Evolutionary conservation across 2,113 vertebrate species (phyloP).

Genomic region (Hyaena hyaena): DNA sequence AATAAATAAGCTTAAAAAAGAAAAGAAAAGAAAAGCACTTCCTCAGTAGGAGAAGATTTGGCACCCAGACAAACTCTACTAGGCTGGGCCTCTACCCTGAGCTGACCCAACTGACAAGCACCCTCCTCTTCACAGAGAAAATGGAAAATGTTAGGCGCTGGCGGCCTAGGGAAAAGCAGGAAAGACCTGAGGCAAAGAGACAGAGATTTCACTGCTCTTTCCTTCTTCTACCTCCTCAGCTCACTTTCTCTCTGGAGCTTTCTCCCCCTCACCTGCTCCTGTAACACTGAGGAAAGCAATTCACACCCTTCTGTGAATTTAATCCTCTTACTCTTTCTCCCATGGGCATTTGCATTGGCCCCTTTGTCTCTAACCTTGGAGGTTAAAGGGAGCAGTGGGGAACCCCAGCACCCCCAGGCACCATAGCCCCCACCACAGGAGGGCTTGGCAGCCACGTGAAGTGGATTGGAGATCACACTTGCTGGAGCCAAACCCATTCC

Average conservation of each 20-base stretch:
- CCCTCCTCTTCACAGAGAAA: neutral
- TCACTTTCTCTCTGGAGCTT: neutral
- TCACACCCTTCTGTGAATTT: neutral
- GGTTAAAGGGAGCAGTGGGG: neutral
- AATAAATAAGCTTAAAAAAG: no score
- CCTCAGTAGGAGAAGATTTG: neutral
- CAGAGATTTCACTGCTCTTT: neutral
- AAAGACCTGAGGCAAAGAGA: neutral
- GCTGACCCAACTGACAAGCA: neutral
- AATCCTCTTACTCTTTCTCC: neutral
- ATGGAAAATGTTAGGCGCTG: neutral
- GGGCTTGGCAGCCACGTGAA: neutral
- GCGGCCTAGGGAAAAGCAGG: neutral
- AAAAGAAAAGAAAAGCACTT: neutral
- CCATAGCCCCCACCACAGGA: neutral
- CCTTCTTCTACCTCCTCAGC: neutral
- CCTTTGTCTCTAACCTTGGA: conserved; percentile 34
- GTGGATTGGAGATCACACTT: neutral
- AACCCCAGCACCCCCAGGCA: neutral
- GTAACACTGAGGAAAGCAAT: neutral
- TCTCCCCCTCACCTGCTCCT: neutral
- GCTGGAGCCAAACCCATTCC: neutral
- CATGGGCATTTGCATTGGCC: neutral
- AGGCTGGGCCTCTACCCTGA: neutral
- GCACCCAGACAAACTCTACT: neutral